Evolutionary conservation across 2,797 vertebrate genomes (phyloP).

Genomic region (Eutrigla gurnardus): DNA sequence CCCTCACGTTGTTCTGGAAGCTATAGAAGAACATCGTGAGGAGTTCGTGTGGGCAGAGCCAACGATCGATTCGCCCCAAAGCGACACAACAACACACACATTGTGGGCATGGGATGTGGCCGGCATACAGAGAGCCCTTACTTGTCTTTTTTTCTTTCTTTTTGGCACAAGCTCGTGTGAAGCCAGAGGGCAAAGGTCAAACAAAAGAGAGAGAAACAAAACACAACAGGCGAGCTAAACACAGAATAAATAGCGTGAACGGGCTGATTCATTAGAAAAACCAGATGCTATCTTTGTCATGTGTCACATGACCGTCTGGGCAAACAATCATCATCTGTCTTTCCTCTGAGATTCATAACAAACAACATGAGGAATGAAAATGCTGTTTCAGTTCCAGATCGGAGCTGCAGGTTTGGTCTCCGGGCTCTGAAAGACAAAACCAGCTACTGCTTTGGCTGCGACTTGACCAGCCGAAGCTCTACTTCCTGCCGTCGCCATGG

Average conservation of each 20-base stretch:
- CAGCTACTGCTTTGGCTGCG: slow-evolving; percentile 39
- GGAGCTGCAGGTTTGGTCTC: background rate
- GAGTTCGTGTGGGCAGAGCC: slow-evolving; percentile 64
- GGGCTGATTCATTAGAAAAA: slow-evolving; percentile 20
- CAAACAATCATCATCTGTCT: background rate
- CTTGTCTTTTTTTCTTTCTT: slow-evolving; percentile 57
- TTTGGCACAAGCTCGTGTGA: slow-evolving; percentile 48
- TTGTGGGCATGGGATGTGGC: slow-evolving; percentile 61
- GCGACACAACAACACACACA: slow-evolving; percentile 44
- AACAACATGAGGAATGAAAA: too few relatives aligned
- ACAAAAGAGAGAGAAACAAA: slow-evolving; percentile 10
- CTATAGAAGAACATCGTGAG: slow-evolving; percentile 39
- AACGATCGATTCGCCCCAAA: slow-evolving; percentile 56
- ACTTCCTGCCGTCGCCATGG: slow-evolving; percentile 73
- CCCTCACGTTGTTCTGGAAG: slow-evolving; percentile 33
- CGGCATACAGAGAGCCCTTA: slow-evolving; percentile 66
- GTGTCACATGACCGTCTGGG: too few relatives aligned
- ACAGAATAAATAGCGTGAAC: background rate
- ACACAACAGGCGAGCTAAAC: background rate
- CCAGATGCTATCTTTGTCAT: background rate
- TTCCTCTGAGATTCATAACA: background rate
- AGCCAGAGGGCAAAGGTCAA: slow-evolving; percentile 61
- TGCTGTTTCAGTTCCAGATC: too few relatives aligned
- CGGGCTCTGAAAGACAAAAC: background rate
- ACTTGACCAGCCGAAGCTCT: slow-evolving; percentile 47